Evolutionary conservation across 2,113 vertebrate genomes (phyloP).

Genomic region (Heliornis fulica): DNA sequence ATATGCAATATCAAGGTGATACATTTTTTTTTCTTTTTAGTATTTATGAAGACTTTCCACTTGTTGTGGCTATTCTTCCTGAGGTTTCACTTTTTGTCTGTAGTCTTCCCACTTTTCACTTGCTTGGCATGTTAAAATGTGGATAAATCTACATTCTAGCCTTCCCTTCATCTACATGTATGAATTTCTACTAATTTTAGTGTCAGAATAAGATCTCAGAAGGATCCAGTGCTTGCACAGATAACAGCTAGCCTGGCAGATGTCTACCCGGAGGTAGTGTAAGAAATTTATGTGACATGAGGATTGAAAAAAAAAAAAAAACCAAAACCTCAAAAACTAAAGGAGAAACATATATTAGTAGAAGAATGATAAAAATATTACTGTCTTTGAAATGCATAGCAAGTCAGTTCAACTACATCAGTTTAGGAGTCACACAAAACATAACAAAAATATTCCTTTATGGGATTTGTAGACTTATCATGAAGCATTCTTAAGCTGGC

Average conservation of each 20-base stretch:
- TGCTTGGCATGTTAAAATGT: neutral
- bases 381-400: neutral
- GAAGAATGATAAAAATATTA: neutral
- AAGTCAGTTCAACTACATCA: neutral
- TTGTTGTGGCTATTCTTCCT: neutral
- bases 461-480: neutral
- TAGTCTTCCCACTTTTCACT: neutral
- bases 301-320: neutral
- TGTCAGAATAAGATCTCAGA: neutral
- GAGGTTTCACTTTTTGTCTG: neutral
- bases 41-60: neutral
- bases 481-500: neutral
- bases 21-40: neutral
- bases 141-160: neutral
- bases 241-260: neutral
- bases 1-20: neutral
- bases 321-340: neutral
- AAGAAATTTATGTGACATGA: neutral
- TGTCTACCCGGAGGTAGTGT: neutral
- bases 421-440: neutral
- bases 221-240: neutral
- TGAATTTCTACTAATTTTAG: neutral
- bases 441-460: neutral
- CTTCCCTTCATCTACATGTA: neutral
- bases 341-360: neutral